phyloP scores from a whole-genome alignment of 2,888 invertebrate species.

The Bellardia pandia region DNA sequence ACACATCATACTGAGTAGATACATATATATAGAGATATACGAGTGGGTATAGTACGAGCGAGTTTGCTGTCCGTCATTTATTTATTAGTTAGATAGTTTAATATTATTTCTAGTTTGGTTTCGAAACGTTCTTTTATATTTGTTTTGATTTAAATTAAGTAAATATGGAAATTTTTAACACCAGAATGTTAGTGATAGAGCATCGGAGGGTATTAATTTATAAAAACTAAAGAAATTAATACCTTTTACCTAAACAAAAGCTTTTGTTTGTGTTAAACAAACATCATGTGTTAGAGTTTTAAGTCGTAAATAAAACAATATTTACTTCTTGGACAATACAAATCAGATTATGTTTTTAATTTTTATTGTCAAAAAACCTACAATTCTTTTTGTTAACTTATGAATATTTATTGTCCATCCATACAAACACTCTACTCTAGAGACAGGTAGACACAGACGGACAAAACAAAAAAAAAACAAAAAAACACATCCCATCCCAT shows the following conservation, averaged over 20 bases:
- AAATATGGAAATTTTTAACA: slow-evolving; percentile 50
- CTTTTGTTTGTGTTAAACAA: slow-evolving; percentile 35
- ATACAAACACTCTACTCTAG: slow-evolving; percentile 13
- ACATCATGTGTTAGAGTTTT: slow-evolving; percentile 36
- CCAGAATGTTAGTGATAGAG: slow-evolving; percentile 12
- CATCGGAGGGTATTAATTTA: slow-evolving; percentile 50
- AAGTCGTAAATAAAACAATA: slow-evolving; percentile 59
- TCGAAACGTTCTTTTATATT: neutral
- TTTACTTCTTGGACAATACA: slow-evolving; percentile 53
- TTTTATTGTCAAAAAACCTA: slow-evolving; percentile 51
- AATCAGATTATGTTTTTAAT: slow-evolving; percentile 56
- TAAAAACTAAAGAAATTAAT: slow-evolving; percentile 54
- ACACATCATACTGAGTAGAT: neutral
- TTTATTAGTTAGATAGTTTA: neutral
- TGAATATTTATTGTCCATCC: slow-evolving; percentile 54
- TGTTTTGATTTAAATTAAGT: slow-evolving; percentile 25
- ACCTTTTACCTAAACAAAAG: slow-evolving; percentile 34
- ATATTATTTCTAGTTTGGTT: neutral
- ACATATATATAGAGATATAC: neutral
- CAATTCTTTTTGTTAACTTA: slow-evolving; percentile 26
- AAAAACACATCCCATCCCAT: no score
- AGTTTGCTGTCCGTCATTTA: neutral
- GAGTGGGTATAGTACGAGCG: neutral
- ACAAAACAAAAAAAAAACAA: slow-evolving; percentile 26
- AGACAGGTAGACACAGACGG: slow-evolving; percentile 32